Base-by-base conservation (phyloP, 2,797 vertebrate species). In the Oreochromis mossambicus region DNA sequence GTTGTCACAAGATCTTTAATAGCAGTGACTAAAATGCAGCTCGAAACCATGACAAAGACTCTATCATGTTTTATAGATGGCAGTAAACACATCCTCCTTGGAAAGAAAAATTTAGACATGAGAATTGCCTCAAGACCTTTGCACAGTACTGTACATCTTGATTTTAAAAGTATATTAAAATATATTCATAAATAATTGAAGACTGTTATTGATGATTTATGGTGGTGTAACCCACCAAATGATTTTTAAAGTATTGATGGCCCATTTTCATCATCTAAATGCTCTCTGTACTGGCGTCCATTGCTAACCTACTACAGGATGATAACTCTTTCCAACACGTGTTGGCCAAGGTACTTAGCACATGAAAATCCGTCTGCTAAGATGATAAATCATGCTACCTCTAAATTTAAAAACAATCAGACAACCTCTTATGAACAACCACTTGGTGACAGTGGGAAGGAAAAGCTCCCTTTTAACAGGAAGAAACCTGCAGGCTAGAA, bases 121-220 rank as follows among this genome's bases (percentile, higher is more conserved):
- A 48, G 46, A 48, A 17, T 7, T 48, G 6, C 6, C 46, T 48
- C 46, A 48, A 48, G 46, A 56, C 32, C 10, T 63, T n/a, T 36
- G 17, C 58, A 63, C 58, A 36, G 19, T 63, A 63, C 32, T n/a
- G 17, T 21, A 36, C 32, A 66, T 38, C 34, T 66, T 66, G 19
- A 66, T 66, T 38, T 66, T 38, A n/a, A 66, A 66, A 66, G 61
- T 21, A 66, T 13, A 38, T 66, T 66, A 66, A 66, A 66, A 38
- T 21, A 38, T 66, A 38, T 38, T 66, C 34, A 66, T 21, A 66
- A 38, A 66, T 63, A 36, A 36, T 63, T 63, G 58, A 63, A 63
- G 58, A 34, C 19, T 63, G 32, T 63, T 63, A n/a, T 36, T 63
- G 2, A 63, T 36, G 19, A 66, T 38, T 66, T 66, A 66, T 0